These are phyloP conservation scores for Ceyx erithaca DNA, from an alignment of 2,797 vertebrate species.

Conservation along the genomic window DNA sequence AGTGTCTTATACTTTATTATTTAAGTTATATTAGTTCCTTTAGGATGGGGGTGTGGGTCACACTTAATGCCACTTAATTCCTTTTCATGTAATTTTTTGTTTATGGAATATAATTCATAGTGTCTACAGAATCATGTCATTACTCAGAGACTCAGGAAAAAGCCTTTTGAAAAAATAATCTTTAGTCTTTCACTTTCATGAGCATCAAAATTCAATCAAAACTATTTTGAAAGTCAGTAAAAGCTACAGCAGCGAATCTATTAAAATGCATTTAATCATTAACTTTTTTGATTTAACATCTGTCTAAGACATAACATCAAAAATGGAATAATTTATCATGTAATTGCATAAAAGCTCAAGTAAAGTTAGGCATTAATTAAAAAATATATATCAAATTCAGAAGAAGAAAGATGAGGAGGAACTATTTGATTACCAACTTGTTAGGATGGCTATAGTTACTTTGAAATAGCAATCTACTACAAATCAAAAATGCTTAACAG, in stretches of 20 bases:
- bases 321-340: slow-evolving; percentile 72
- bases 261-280: slow-evolving; percentile 65
- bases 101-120: neutral
- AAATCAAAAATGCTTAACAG: neutral
- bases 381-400: slow-evolving; percentile 56
- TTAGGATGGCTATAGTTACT: slow-evolving; percentile 17
- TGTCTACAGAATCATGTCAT: neutral
- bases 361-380: slow-evolving; percentile 72
- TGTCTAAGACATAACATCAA: slow-evolving; percentile 60
- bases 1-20: neutral
- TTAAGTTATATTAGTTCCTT: neutral
- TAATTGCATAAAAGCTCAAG: slow-evolving; percentile 60
- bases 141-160: neutral
- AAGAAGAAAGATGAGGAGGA: slow-evolving; percentile 40
- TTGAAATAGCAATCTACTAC: slow-evolving; percentile 2
- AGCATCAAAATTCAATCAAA: slow-evolving; percentile 40
- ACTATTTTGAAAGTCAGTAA: slow-evolving; percentile 39
- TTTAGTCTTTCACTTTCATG: slow-evolving; percentile 32
- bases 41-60: neutral
- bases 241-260: slow-evolving; percentile 53
- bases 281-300: slow-evolving; percentile 70
- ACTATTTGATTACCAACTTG: slow-evolving; percentile 41
- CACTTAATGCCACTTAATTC: slow-evolving; percentile 17
- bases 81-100: slow-evolving; percentile 32
- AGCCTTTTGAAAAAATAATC: neutral